These are phyloP conservation scores for Ichneumoninae sp. DNA, from an alignment of 2,888 invertebrate genomes.

Conservation along the genomic window DNA sequence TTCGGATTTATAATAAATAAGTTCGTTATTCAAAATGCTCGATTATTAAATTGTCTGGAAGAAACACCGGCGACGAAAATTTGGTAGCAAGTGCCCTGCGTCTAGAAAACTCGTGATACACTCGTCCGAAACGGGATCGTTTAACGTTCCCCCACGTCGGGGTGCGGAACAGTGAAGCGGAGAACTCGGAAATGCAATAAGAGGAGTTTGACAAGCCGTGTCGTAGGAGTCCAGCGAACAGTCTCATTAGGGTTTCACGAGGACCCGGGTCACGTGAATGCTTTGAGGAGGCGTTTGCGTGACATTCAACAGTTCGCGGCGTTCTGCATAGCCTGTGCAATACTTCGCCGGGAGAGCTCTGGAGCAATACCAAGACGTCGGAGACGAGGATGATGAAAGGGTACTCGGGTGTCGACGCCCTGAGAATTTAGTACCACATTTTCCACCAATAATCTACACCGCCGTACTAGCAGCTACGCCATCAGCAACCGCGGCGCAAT, in stretches of 20 bases:
- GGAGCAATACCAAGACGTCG: neutral
- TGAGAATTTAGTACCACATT: slow-evolving; percentile 19
- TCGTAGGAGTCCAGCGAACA: slow-evolving; percentile 17
- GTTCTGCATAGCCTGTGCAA: slow-evolving; percentile 11
- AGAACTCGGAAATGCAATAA: slow-evolving; percentile 22
- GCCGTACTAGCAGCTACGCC: neutral
- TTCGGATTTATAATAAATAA: neutral
- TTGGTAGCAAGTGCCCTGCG: neutral
- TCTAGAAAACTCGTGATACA: slow-evolving; percentile 1
- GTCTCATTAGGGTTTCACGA: slow-evolving; percentile 41
- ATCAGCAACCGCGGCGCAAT: neutral
- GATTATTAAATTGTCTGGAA: neutral
- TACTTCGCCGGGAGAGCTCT: neutral
- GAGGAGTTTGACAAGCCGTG: neutral
- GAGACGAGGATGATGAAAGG: slow-evolving; percentile 18
- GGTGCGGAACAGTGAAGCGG: neutral
- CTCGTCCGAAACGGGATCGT: slow-evolving; percentile 7
- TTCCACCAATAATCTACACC: slow-evolving; percentile 23
- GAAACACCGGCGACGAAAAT: neutral
- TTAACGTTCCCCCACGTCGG: neutral
- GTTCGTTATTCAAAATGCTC: neutral
- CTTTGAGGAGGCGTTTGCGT: slow-evolving; percentile 33
- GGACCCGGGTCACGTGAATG: slow-evolving; percentile 17
- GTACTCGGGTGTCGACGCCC: slow-evolving; percentile 13
- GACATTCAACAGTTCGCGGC: slow-evolving; percentile 27